Conservation (phyloP, 2,113 vertebrate genomes). For the Catharus minimus region DNA sequence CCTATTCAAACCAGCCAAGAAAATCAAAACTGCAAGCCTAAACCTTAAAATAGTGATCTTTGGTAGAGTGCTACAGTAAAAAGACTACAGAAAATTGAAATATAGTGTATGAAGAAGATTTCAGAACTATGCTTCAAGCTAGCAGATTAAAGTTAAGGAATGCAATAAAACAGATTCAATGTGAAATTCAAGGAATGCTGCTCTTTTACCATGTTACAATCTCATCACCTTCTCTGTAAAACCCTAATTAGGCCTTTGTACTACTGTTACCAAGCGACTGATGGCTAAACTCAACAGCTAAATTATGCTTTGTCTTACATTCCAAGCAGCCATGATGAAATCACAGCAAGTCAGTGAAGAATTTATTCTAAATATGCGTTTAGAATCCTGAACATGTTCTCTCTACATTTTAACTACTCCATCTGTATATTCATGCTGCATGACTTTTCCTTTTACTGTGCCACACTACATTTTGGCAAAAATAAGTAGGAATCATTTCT, state of each 20-base stretch:
- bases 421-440: neutral
- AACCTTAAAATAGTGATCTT: neutral
- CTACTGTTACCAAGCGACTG: neutral
- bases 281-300: neutral
- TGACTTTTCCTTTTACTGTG: neutral
- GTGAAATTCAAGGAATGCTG: neutral
- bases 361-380: neutral
- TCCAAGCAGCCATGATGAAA: neutral
- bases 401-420: neutral
- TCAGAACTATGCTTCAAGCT: neutral
- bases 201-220: neutral
- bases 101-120: neutral
- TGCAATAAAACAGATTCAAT: neutral
- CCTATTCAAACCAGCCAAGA: neutral
- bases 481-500: constrained; percentile 19
- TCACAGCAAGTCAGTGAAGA: neutral
- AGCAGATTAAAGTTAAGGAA: neutral
- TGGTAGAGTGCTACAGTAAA: neutral
- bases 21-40: neutral
- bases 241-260: neutral
- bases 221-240: neutral
- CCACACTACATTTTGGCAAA: neutral
- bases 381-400: neutral
- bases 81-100: neutral
- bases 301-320: neutral